Evolutionary conservation across 2,888 invertebrate genomes (phyloP).

Genomic region (Tigriopus californicus): DNA sequence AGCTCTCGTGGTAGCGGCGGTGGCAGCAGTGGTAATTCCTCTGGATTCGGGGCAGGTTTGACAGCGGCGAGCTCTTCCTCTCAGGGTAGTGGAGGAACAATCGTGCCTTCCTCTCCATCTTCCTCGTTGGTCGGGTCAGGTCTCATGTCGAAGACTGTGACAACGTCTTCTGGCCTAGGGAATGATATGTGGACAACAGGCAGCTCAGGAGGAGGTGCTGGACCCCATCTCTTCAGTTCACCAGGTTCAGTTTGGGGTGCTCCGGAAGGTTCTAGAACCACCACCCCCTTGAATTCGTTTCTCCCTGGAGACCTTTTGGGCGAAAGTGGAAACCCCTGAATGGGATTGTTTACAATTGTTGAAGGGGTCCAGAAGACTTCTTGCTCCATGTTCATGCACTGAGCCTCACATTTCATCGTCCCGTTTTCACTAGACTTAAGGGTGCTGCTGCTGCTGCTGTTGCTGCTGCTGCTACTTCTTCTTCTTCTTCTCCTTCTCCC

Average conservation of each 20-base stretch:
- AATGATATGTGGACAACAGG: slow-evolving; percentile 21
- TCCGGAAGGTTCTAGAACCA: slow-evolving; percentile 54
- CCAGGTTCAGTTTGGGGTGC: slow-evolving; percentile 23
- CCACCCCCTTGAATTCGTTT: slow-evolving; percentile 66
- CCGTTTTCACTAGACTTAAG: too few relatives aligned
- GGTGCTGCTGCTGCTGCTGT: too few relatives aligned
- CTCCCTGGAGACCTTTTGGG: slow-evolving; percentile 70
- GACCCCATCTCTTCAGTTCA: slow-evolving; percentile 17
- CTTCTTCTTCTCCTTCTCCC: too few relatives aligned
- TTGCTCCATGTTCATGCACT: too few relatives aligned
- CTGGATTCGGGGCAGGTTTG: slow-evolving; percentile 16
- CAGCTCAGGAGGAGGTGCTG: slow-evolving; percentile 37
- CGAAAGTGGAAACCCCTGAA: slow-evolving; percentile 32
- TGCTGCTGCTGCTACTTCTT: too few relatives aligned
- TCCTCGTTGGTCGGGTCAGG: too few relatives aligned
- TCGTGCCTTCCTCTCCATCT: too few relatives aligned
- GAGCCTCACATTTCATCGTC: too few relatives aligned
- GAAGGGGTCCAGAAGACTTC: too few relatives aligned
- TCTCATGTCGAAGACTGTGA: too few relatives aligned
- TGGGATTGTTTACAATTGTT: too few relatives aligned
- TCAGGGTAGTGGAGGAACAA: slow-evolving; percentile 17
- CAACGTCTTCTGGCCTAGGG: slow-evolving; percentile 19
- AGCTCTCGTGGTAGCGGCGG: not conserved
- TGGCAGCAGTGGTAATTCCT: slow-evolving; percentile 13
- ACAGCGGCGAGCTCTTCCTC: slow-evolving; percentile 9